Conservation (phyloP, 2,797 vertebrate genomes). For the Gallinago nigripennis region DNA sequence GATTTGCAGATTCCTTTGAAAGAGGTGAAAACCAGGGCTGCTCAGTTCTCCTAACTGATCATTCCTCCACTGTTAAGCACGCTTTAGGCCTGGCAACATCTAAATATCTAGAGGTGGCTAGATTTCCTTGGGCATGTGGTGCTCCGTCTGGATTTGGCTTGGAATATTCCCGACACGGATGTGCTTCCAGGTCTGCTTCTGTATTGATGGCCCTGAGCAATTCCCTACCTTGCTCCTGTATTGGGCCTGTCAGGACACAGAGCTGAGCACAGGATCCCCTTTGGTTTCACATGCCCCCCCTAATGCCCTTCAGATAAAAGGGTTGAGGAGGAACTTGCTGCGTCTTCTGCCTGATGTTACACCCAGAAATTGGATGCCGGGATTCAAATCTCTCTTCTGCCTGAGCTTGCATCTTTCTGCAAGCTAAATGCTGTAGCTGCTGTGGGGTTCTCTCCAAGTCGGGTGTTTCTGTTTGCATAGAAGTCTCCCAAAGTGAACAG, state of each 20-base stretch:
- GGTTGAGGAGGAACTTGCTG: background rate
- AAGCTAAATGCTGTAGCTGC: background rate
- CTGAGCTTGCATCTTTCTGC: background rate
- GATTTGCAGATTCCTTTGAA: background rate
- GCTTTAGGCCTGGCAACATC: background rate
- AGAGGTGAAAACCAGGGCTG: background rate
- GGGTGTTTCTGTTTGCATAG: background rate
- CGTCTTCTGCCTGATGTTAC: background rate
- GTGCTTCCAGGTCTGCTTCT: background rate
- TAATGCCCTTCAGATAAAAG: background rate
- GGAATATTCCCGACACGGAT: background rate
- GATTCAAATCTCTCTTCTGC: background rate
- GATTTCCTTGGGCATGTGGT: background rate
- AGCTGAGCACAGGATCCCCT: accelerated
- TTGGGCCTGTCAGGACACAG: background rate
- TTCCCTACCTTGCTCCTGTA: accelerated
- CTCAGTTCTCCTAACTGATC: background rate
- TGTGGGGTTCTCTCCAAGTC: background rate
- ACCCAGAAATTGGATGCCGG: background rate
- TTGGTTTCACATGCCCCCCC: background rate
- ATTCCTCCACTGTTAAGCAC: background rate
- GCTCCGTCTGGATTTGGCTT: background rate
- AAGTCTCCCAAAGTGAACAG: background rate
- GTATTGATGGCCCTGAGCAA: background rate
- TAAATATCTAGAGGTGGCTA: background rate